Base-by-base conservation (phyloP, 2,888 invertebrate species). In the Diaperis boleti region DNA sequence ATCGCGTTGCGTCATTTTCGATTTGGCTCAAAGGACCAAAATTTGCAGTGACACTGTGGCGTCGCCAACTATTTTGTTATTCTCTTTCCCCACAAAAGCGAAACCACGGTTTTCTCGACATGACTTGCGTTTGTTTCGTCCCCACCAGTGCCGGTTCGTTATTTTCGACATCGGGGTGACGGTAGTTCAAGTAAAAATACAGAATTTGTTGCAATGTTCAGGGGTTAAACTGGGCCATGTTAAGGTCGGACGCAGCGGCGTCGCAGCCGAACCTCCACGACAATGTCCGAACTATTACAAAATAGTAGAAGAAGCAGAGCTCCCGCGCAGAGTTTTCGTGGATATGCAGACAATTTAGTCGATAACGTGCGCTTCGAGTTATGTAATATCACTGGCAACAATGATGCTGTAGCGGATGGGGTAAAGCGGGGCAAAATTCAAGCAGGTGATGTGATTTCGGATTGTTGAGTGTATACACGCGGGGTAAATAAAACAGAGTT, bases 321-420 rank as follows among this genome's bases (percentile, higher is more conserved):
- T 61, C 61, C 54, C 54, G 61, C 61, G 61, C 54, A 54, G 39
- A 59, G 22, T 11, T 45, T 39, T 31, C 37, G 55, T 64, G 55
- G 49, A 22, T 49, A 18, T 49, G 29, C 49, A 17, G 35, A 42
- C 65, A 66, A 57, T 72, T 69, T 72, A 72, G 74, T 74, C 75
- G 72, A 75, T 74, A 74, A 75, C 73, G 73, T 69, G 65, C 62
- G 62, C 59, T 64, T 29, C 50, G 6, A 61, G 64, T 70, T 69
- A 70, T 66, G 70, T 70, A 70, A 70, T 49, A 62, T 20, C 62
- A 62, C 50, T 56, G 50, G 45, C 20, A 17, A 45, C 37, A 41
- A 42, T 42, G 55, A 59, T 64, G 57, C 50, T 57, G 52, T 50
- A 59, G 29, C 35, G 47, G 17, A 47, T 29, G 41, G 54, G 55